Base-by-base conservation (phyloP, 1,140 invertebrate species). In the Daktulosphaira vitifoliae region DNA sequence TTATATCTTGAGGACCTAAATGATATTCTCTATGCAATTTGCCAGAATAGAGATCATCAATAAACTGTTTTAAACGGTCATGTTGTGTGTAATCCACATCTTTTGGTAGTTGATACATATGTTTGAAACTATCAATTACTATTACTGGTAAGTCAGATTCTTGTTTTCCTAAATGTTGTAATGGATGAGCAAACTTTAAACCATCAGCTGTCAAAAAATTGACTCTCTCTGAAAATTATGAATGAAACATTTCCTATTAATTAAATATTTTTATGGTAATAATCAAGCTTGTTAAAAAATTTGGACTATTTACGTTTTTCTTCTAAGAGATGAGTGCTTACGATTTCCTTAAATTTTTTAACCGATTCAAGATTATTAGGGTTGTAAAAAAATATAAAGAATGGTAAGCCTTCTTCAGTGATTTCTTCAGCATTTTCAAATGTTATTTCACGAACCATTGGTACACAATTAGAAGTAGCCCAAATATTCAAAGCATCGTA, bases 341-440 rank as follows among this genome's bases (percentile, higher is more conserved):
- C 89, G 68, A 92, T 78, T 69, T 88, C 83, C 73, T 88, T 92
- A 73, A 86, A 99, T 68, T 83, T 80, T 72, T 94, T 92, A 39
- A 97, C 84, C 68, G 84, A 90, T 23, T 89, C 84, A 3, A 80
- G 81, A 76, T 99, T 95, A 71, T 89, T 86, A 1, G 91, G 87
- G 68, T 84, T 74, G 72, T 99, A 91, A 76, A 99, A 99, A 2
- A 99, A 76, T 69, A 99, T 98, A 5, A 99, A 79, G 77, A 99
- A 99, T n/a, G 97, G 96, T 68, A 99, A 76, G 15, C 96, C 96
- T 80, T 99, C 96, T 79, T 99, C 97, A 0, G 96, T 99, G 11
- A 99, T 76, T 77, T 99, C 96, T 78, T 98, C 96, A 18, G 96
- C 96, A 82, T 98, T 99, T 79, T 98, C 94, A 77, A 99, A 99